Base-by-base conservation (phyloP, 1,140 invertebrate genomes). In the Megalonaias nervosa region DNA sequence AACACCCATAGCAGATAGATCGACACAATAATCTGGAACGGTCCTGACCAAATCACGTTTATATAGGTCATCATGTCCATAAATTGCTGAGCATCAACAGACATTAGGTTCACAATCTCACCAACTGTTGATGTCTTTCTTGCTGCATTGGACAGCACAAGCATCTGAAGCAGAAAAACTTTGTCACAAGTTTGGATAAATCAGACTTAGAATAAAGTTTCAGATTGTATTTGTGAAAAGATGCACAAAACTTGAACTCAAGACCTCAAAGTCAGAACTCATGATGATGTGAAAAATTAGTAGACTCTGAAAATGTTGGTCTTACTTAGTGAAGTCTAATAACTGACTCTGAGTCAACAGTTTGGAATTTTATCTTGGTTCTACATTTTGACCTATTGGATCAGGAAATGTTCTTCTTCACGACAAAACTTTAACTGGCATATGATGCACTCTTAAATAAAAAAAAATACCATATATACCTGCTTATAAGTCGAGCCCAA, bases 31-130 rank as follows among this genome's bases (percentile, higher is more conserved):
- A 99, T 98, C 92, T 98, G 97, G 14, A 99, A 91, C 0, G 97
- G 98, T 2, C 96, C 97, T 1, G 97, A 98, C 98, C 98, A 99
- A 81, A 99, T 93, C 94, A 98, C 97, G 90, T 98, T 98, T 73
- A 99, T 92, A 87, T 98, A 98, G 0, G 90, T 92, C 80, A 90
- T 92, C 69, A 92, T 84, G 72, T 93, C 92, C 81, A 89, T 88
- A 74, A 92, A 90, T 38, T 87, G 81, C 80, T 93, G 91, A 23
- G 92, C 91, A 89, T 93, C 93, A 14, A 93, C 92, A 0, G 93
- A 90, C 91, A 93, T 92, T 61, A 93, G 80, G 80, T 93, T 93
- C 3, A 93, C 92, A 60, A 94, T 94, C 82, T 94, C 93, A n/a
- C 93, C 93, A 19, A 92, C 90, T 6, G 93, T 93, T 13, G 92